phyloP scores from a whole-genome alignment of 2,888 invertebrate species.

The Euproctis similis region DNA sequence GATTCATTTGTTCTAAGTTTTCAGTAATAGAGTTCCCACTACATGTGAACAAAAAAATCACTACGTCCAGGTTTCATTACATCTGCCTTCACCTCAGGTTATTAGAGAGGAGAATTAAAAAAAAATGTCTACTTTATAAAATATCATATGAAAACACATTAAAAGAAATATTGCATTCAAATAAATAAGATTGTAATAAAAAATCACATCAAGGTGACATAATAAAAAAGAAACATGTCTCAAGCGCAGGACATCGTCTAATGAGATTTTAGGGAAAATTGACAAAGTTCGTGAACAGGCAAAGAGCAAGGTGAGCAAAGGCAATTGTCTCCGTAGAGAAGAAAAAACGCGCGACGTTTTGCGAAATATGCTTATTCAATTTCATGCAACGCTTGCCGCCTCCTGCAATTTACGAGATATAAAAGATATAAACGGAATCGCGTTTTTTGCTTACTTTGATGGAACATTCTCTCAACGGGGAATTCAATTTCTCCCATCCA shows the following conservation, averaged over 20 bases:
- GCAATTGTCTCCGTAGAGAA: constrained; percentile 70
- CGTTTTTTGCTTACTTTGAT: constrained; percentile 76
- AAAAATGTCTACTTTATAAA: too few species aligned
- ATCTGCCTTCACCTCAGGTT: too few species aligned
- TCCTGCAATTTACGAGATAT: constrained; percentile 77
- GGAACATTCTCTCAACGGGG: constrained; percentile 72
- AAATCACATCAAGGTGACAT: constrained; percentile 28
- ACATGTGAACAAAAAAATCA: too few species aligned
- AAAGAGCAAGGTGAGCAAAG: constrained; percentile 74
- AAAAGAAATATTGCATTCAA: too few species aligned
- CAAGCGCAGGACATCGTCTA: constrained; percentile 57
- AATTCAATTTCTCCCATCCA: constrained; percentile 67
- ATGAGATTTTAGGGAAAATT: constrained; percentile 72
- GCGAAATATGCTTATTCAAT: constrained; percentile 77
- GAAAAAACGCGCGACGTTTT: constrained; percentile 73
- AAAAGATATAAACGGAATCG: constrained; percentile 76
- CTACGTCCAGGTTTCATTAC: too few species aligned
- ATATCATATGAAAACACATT: too few species aligned
- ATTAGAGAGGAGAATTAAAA: too few species aligned
- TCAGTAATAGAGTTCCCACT: too few species aligned
- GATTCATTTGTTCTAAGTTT: too few species aligned
- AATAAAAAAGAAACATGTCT: constrained; percentile 45
- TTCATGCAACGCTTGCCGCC: constrained; percentile 77
- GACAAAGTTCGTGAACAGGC: constrained; percentile 73
- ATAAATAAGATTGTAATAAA: constrained; percentile 11